Evolutionary conservation across 2,113 vertebrate species (phyloP).

Genomic region (Megaleporinus macrocephalus): DNA sequence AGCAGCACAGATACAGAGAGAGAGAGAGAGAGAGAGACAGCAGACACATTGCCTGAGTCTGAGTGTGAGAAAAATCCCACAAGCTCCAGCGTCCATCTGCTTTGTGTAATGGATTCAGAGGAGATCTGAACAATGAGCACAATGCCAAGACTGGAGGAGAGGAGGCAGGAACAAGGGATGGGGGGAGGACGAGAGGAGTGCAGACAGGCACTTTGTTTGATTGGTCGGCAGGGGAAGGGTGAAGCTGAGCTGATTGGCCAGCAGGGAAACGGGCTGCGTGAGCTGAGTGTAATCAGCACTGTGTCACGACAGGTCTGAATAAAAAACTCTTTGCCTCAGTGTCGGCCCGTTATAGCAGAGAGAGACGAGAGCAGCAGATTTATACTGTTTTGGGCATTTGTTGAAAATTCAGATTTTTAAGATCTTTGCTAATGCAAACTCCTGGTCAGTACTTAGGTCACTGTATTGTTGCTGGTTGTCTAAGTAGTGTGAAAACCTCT

Average conservation of each 20-base stretch:
- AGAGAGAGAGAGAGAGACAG: not conserved
- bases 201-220: slow-evolving; percentile 42
- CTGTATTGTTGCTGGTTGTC: too few species aligned
- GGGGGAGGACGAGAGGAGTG: slow-evolving; percentile 47
- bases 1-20: not conserved
- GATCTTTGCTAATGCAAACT: too few species aligned
- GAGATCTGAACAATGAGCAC: slow-evolving; percentile 76
- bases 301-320: slow-evolving; percentile 70
- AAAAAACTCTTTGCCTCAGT: not conserved
- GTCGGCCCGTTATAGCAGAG: slow-evolving; percentile 4
- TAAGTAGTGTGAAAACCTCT: too few species aligned
- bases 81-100: slow-evolving; percentile 75
- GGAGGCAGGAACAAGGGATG: slow-evolving; percentile 53
- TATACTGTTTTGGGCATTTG: too few species aligned
- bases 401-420: too few species aligned
- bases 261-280: slow-evolving; percentile 59
- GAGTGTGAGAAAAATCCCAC: slow-evolving; percentile 72
- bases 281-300: slow-evolving; percentile 82
- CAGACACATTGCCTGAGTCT: slow-evolving; percentile 53
- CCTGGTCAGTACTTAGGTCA: too few species aligned
- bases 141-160: slow-evolving; percentile 64
- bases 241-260: not conserved
- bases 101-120: slow-evolving; percentile 80
- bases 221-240: slow-evolving; percentile 25
- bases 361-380: not conserved